A percentile compares a stretch with the other conserved stretches of the same genome.
These are phyloP conservation scores for Pristis pectinata DNA, from an alignment of 2,797 vertebrate species.

Conservation along the genomic window DNA sequence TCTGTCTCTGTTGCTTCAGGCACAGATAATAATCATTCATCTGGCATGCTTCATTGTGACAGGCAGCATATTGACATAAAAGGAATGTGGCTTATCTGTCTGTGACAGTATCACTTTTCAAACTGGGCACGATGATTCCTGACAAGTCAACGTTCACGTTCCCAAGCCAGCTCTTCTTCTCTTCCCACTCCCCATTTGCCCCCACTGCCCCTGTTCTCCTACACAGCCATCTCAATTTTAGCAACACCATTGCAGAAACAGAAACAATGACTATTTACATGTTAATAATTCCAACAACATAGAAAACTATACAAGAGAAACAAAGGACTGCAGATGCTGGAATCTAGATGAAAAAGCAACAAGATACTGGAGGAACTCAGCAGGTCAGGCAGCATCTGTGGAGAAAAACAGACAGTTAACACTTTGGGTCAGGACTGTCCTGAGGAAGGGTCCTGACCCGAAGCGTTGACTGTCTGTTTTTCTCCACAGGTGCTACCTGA, in stretches of 20 bases:
- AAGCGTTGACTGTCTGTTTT: too few relatives aligned
- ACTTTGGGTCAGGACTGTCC: too few relatives aligned
- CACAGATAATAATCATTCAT: conserved; percentile 16
- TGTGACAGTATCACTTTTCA: conserved; percentile 30
- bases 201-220: too few relatives aligned
- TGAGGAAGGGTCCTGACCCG: too few relatives aligned
- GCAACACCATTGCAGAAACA: background rate
- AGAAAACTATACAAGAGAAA: background rate
- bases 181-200: too few relatives aligned
- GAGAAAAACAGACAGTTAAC: too few relatives aligned
- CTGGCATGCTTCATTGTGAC: background rate
- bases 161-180: too few relatives aligned
- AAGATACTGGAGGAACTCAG: too few relatives aligned
- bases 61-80: background rate
- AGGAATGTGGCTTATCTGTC: background rate
- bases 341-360: too few relatives aligned
- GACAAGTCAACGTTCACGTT: background rate
- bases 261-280: background rate
- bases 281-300: background rate
- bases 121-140: background rate
- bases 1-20: conserved; percentile 4
- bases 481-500: too few relatives aligned
- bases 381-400: too few relatives aligned
- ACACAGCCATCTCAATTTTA: background rate
- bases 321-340: too few relatives aligned